Base-by-base conservation (phyloP, 92 coral and sea anemone species). In the Montipora capitata region DNA sequence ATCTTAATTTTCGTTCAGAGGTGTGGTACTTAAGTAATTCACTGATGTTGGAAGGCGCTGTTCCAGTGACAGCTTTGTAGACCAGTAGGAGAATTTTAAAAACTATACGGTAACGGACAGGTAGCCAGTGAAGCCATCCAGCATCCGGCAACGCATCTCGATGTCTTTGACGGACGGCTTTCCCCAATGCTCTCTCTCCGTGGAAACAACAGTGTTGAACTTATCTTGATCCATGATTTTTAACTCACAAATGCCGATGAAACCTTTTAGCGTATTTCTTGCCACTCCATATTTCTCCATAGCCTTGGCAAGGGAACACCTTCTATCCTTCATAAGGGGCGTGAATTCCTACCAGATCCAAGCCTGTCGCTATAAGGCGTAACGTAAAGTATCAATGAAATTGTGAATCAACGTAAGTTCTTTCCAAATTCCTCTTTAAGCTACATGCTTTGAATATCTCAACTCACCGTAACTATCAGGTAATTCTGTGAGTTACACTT, bases 371-470 rank as follows among this genome's bases (percentile, higher is more conserved):
- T 76, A 76, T 56, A 76, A 76, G 80, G 27, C 13, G 80, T 76
- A 76, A 76, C 49, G 7, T 52, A 18, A 76, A 76, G 80, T 76
- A 40, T 76, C 3, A 76, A 76, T 76, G 20, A 76, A 76, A 76
- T 76, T 49, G 80, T 56, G 80, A 70, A 70, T 70, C 51, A 70
- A 70, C 12, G 40, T 40, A 7, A 70, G 54, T 70, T 41, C 76
- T 70, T 70, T 70, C 76, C 40, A 70, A 70, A 7, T 40, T 70
- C 40, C 76, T 7, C 48, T 70, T 70, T 70, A 41, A 40, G 76
- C 40, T 70, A 70, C 76, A 40, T 40, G 76, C 76, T 70, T 70
- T 17, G 40, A 70, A 40, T 70, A 40, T 70, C 76, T 70, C 76
- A 70, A 70, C 40, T 70, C 52, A 70, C 76, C 39, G 66, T 61